Conservation (phyloP, 2,888 invertebrate species). For the Lasioglossum calceatum region DNA sequence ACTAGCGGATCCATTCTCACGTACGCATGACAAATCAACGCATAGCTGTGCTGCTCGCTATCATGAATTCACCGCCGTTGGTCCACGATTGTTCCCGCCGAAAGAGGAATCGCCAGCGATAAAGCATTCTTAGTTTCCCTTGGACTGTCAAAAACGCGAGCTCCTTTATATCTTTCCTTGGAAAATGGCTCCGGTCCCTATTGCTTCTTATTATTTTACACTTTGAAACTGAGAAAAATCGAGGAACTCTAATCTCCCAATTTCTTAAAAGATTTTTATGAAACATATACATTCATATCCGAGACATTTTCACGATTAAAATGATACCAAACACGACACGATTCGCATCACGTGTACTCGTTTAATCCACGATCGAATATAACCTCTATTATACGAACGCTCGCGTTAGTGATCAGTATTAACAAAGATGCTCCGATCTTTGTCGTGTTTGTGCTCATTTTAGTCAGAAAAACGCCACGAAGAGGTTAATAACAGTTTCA, state of each 20-base stretch:
- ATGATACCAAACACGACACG: background rate
- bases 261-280: background rate
- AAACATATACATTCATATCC: background rate
- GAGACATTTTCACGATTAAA: background rate
- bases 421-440: background rate
- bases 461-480: background rate
- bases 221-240: background rate
- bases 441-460: background rate
- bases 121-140: conserved; percentile 45
- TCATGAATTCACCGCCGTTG: conserved; percentile 16
- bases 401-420: no score
- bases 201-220: background rate
- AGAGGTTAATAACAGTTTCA: background rate
- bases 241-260: background rate
- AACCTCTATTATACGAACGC: background rate
- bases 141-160: background rate
- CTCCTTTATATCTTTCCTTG: background rate
- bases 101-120: conserved; percentile 41
- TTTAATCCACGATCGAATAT: background rate
- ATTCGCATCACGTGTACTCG: background rate
- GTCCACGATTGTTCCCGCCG: background rate
- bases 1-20: conserved; percentile 10
- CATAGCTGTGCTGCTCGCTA: background rate
- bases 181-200: background rate
- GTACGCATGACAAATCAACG: conserved; percentile 14